Conservation (phyloP, 1,140 invertebrate genomes). For the Mesaphorura yosii region DNA sequence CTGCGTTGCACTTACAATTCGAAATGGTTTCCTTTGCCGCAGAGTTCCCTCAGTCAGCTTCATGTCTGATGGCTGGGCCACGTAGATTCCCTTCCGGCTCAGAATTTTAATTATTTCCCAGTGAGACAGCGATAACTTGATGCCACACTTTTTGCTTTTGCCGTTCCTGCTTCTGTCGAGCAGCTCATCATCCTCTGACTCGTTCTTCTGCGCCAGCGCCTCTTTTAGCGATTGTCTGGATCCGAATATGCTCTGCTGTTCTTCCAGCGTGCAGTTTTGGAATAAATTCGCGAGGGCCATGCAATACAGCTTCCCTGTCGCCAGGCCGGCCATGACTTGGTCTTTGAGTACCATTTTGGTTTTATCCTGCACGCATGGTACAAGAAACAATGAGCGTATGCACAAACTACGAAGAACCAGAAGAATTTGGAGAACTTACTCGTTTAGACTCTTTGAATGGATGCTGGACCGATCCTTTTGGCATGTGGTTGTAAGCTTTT, state of each 20-base stretch:
- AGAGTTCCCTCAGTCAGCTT: slow-evolving; percentile 30
- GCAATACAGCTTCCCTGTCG: slow-evolving; percentile 25
- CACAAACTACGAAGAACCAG: not conserved
- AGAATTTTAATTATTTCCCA: slow-evolving; percentile 32
- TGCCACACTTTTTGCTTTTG: slow-evolving; percentile 1
- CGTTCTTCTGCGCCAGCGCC: not conserved
- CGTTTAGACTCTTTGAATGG: slow-evolving; percentile 30
- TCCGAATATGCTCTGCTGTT: not conserved
- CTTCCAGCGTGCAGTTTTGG: not conserved
- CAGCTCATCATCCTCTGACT: too few relatives aligned
- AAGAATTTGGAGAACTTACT: slow-evolving; percentile 3
- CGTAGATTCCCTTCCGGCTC: slow-evolving; percentile 26
- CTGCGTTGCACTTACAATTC: slow-evolving; percentile 23
- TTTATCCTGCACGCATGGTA: slow-evolving; percentile 16
- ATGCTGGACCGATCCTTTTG: slow-evolving; percentile 21
- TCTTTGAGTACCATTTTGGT: slow-evolving; percentile 24
- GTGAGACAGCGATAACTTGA: slow-evolving; percentile 9
- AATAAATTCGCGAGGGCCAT: slow-evolving; percentile 24
- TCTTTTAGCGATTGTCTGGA: not conserved
- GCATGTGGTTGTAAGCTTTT: slow-evolving; percentile 21
- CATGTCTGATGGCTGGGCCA: slow-evolving; percentile 30
- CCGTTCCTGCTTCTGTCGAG: too few relatives aligned
- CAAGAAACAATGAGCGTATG: not conserved
- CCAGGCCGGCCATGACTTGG: slow-evolving; percentile 26
- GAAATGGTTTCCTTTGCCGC: slow-evolving; percentile 28